Percentiles rank a stretch among this genome's conserved stretches.
These are phyloP conservation scores for Cybosia mesomella DNA, from an alignment of 2,888 invertebrate species.

Conservation along the genomic window DNA sequence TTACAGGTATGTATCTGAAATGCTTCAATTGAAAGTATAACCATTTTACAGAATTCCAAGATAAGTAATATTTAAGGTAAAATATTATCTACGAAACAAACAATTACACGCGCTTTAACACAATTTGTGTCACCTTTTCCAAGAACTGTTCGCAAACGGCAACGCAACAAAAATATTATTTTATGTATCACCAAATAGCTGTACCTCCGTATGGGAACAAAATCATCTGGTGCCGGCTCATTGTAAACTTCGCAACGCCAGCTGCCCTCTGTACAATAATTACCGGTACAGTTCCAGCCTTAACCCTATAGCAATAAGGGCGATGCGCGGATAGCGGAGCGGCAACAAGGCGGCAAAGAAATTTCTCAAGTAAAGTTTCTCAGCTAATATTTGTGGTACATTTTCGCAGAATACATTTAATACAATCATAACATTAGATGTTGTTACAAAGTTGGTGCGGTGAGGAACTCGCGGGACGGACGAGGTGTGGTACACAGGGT, in stretches of 20 bases:
- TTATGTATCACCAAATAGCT: constrained; percentile 59
- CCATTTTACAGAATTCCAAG: neutral
- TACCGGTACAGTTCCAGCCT: constrained; percentile 41
- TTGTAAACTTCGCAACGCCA: constrained; percentile 55
- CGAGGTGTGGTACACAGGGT: constrained; percentile 11
- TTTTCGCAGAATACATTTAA: constrained; percentile 74
- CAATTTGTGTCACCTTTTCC: constrained; percentile 46
- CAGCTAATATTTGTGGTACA: constrained; percentile 75
- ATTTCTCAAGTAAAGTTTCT: constrained; percentile 70
- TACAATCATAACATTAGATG: constrained; percentile 76
- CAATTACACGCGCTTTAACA: constrained; percentile 37
- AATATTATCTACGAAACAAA: constrained; percentile 36
- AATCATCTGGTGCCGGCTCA: constrained; percentile 66
- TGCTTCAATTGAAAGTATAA: neutral
- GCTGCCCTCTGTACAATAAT: constrained; percentile 40
- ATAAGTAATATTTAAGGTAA: neutral
- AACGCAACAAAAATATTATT: constrained; percentile 60
- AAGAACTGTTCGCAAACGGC: constrained; percentile 33
- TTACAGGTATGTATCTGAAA: neutral
- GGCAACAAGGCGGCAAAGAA: constrained; percentile 46
- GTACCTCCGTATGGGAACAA: constrained; percentile 69
- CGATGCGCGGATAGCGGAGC: constrained; percentile 3
- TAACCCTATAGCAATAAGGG: constrained; percentile 49
- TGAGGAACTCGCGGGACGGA: constrained; percentile 34
- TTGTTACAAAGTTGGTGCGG: constrained; percentile 65